Percentiles rank a stretch among this genome's conserved stretches.
Conservation (phyloP, 2,888 invertebrate species). For the Tenthredo notha region DNA sequence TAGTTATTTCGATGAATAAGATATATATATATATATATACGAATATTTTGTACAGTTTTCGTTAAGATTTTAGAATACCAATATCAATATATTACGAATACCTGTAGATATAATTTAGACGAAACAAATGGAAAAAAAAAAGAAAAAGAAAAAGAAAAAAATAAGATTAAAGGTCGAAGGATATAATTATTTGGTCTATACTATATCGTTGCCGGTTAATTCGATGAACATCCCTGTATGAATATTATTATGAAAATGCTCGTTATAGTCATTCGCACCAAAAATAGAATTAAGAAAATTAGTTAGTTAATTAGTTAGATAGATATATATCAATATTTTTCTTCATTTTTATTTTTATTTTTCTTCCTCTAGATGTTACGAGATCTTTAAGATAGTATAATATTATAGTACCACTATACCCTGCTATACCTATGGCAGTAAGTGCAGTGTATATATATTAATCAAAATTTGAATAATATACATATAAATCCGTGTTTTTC, state of each 20-base stretch:
- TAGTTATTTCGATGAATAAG: not conserved
- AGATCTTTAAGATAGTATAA: not conserved
- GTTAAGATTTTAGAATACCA: not conserved
- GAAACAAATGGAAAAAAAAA: not conserved
- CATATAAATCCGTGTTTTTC: not conserved
- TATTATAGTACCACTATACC: not conserved
- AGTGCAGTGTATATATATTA: not conserved
- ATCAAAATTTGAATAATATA: slow-evolving; percentile 3
- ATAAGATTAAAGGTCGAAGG: slow-evolving; percentile 29
- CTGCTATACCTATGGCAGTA: not conserved
- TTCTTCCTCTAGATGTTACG: not conserved
- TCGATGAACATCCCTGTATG: slow-evolving; percentile 47
- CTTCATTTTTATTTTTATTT: not conserved
- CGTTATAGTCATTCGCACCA: slow-evolving; percentile 53
- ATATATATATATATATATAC: not conserved
- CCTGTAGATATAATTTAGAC: not conserved
- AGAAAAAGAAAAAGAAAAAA: not conserved
- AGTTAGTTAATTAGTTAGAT: not conserved
- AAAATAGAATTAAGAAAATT: slow-evolving; percentile 21
- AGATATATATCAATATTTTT: not conserved
- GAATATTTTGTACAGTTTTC: slow-evolving; percentile 26
- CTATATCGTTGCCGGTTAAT: slow-evolving; percentile 25
- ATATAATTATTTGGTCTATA: slow-evolving; percentile 54
- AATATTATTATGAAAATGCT: slow-evolving; percentile 48
- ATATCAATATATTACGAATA: not conserved